Percentiles rank a stretch among this genome's conserved stretches.
Evolutionary conservation across 2,113 vertebrate genomes (phyloP).

Genomic region (Lophotis ruficrista): DNA sequence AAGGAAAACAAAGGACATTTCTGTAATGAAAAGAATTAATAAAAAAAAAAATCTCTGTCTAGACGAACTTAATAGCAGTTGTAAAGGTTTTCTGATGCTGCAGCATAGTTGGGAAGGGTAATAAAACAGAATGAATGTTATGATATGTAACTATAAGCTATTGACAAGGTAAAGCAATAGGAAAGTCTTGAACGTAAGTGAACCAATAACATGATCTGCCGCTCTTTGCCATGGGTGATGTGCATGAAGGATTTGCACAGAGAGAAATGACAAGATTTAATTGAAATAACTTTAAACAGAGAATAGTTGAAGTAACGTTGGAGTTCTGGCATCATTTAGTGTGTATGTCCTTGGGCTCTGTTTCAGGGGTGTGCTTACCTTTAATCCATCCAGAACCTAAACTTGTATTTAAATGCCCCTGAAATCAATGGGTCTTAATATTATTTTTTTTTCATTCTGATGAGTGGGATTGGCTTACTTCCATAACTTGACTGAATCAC

Average conservation of each 20-base stretch:
- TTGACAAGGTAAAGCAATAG: neutral
- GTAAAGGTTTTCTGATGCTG: constrained; percentile 20
- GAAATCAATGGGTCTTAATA: constrained; percentile 10
- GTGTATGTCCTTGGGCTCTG: neutral
- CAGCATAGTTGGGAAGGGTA: neutral
- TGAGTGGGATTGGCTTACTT: neutral
- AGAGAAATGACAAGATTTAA: neutral
- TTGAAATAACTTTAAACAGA: neutral
- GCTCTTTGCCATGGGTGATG: neutral
- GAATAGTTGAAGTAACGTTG: neutral
- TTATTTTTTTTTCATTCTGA: neutral
- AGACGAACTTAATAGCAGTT: neutral
- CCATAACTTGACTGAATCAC: constrained; percentile 18
- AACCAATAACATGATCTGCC: neutral
- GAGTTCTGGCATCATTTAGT: neutral
- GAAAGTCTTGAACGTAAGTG: neutral
- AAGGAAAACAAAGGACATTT: neutral
- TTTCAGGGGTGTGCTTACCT: neutral
- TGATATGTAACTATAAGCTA: neutral
- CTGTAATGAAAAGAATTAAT: neutral
- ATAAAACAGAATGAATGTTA: neutral
- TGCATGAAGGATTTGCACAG: neutral
- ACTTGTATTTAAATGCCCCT: neutral
- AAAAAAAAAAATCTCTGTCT: neutral
- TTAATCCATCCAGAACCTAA: neutral